Evolutionary conservation across 2,888 invertebrate species (phyloP), one percentile per base, ranked within the genome.

Genomic region (Amphipoea lucens): DNA sequence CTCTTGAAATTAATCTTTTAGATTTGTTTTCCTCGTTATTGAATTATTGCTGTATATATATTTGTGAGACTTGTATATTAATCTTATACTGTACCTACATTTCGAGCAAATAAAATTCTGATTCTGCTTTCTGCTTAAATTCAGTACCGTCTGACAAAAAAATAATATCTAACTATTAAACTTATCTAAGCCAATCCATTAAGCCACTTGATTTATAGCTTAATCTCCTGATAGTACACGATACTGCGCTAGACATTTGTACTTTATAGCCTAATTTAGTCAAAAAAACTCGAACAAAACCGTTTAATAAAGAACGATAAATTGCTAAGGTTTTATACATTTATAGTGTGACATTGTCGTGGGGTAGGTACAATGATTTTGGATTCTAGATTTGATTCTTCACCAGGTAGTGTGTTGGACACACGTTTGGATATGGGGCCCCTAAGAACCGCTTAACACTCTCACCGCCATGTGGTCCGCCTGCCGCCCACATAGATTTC

Each of bases 161-260:
- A 69, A 68, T 40, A 60, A 51, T 7, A 62, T 75, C 63, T n/a
- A 82, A 69, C 68, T 85, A 70, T 62, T 70, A 71, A 67, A 83
- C 62, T 87, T 75, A 83, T 78, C 74, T 82, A 66, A 75, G 57
- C 54, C 51, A 69, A 84, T 69, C 75, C 87, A 78, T 78, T 87
- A 83, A 75, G 74, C 51, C 66, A 51, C 74, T 70, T 79, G 84
- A 87, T 84, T 84, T 84, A 84, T 87, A 87, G 76, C 84, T 76
- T 84, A 87, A 87, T 84, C 84, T 76, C 29, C 67, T 87, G 79
- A 87, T 84, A 57, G 73, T 78, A 74, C 79, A 77, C 51, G 85
- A 70, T 83, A 77, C 81, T 74, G 75, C 40, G 63, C 57, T 65
- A 88, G 81, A 77, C 77, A 45, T 79, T 72, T 79, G 48, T 68